Percentiles rank a stretch among this genome's conserved stretches.
Conservation (phyloP, 2,888 invertebrate genomes). For the Candidula unifasciata region DNA sequence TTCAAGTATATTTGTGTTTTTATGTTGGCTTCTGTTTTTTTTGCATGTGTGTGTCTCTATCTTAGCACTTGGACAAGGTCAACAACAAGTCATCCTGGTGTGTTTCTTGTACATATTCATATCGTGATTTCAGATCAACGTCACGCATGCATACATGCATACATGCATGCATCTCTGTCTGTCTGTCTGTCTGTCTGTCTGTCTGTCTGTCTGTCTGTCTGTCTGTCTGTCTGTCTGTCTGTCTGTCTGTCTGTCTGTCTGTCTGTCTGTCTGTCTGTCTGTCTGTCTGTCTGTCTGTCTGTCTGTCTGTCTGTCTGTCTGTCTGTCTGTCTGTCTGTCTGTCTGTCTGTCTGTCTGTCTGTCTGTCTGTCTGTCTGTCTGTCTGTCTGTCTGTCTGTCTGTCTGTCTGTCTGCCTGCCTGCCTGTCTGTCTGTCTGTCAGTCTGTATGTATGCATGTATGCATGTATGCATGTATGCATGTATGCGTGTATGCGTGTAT, state of each 20-base stretch:
- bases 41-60: too few species aligned
- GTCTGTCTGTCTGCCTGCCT: constrained; percentile 4
- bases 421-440: too few species aligned
- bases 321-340: too few species aligned
- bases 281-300: constrained; percentile 17
- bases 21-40: too few species aligned
- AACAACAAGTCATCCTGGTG: too few species aligned
- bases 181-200: background rate
- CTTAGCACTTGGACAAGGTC: too few species aligned
- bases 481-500: background rate
- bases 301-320: background rate
- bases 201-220: background rate
- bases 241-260: constrained; percentile 1
- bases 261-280: constrained; percentile 13
- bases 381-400: background rate
- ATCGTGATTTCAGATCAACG: too few species aligned
- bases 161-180: background rate
- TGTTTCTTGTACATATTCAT: too few species aligned
- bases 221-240: background rate
- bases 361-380: too few species aligned
- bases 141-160: too few species aligned
- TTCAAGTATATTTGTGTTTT: too few species aligned
- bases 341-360: too few species aligned
- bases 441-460: background rate
- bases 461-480: background rate